Base-by-base conservation (phyloP, 2,888 invertebrate genomes). In the Rambutsinella grinnellia region DNA sequence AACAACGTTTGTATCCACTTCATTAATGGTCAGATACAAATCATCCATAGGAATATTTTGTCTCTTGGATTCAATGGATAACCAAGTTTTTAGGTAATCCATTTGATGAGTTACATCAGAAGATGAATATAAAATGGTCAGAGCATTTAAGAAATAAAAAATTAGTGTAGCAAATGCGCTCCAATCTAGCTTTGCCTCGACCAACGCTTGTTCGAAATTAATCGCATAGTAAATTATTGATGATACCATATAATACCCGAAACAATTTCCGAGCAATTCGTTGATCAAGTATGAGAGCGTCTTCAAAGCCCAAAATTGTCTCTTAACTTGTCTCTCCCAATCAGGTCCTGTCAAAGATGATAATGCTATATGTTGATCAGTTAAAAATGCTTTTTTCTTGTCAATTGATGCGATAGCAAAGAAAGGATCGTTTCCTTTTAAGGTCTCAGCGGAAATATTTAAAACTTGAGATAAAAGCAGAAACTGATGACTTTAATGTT, bases 1-100 rank as follows among this genome's bases (percentile, higher is more conserved):
- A 5, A 67, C 57, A 1, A 19, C 47, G 15, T 57, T 24, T 19
- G 10, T 56, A 19, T 67, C 67, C 44, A 67, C 3, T n/a, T 67
- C 47, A 47, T 46, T 67, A 1, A 36, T 17, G 17, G 47, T 23
- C 2, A 57, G 1, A 21, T 24, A 56, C 1, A 67, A 13, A 2
- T 57, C 26, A 19, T 67, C 67, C 1, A 47, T 6, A 8, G 57
- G 47, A 24, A 67, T 3, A 3, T 27, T 23, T 15, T 23, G 15
- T 8, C 57, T n/a, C 27, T 56, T 67, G 15, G 19, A 15, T 2
- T 47, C 57, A 1, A 27, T 1, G 2, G 57, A 21, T 10, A 67
- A n/a, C 67, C 67, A 67, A 1, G 28, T n/a, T 17, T 57, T 67
- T 3, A 67, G 21, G n/a, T 3, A n/a, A 8, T 0, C 23, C 65